phyloP scores from a whole-genome alignment of 2,113 vertebrate species.

The Nematolebias whitei region DNA sequence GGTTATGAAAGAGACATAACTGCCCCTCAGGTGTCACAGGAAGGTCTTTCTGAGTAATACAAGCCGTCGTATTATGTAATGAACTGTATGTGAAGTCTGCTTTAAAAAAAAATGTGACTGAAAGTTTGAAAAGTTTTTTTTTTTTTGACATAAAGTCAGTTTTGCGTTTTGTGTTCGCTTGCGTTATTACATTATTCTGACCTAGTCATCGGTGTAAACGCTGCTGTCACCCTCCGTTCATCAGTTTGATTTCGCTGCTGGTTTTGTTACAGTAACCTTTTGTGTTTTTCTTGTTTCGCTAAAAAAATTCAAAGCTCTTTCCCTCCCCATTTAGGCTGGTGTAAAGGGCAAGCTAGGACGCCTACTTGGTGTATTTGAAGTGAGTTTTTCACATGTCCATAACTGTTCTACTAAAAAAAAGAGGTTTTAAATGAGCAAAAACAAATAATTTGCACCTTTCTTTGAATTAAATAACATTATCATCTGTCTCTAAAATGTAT shows the following conservation, averaged over 20 bases:
- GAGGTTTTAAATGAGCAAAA: background rate
- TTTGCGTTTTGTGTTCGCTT: slow-evolving; percentile 12
- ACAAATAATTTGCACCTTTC: background rate
- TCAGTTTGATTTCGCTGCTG: too few relatives aligned
- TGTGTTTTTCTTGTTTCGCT: background rate
- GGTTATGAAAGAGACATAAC: slow-evolving; percentile 19
- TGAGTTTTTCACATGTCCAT: slow-evolving; percentile 68
- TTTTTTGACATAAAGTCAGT: background rate
- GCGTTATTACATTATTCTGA: too few relatives aligned
- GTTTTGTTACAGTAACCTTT: background rate
- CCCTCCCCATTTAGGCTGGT: slow-evolving; percentile 85
- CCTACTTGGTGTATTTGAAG: slow-evolving; percentile 96
- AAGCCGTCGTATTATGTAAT: background rate
- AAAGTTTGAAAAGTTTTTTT: background rate
- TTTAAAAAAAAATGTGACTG: background rate
- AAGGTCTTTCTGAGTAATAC: background rate
- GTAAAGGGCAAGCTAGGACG: slow-evolving; percentile 97
- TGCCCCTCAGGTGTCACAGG: slow-evolving; percentile 1
- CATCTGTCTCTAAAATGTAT: too few relatives aligned
- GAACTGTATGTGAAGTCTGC: accelerated
- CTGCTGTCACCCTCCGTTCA: slow-evolving; percentile 20
- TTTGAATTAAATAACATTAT: background rate
- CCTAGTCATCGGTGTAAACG: too few relatives aligned
- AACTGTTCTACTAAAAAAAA: background rate
- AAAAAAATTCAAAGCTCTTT: background rate